Conservation (phyloP, 2,113 vertebrate species). For the Siniperca chuatsi region DNA sequence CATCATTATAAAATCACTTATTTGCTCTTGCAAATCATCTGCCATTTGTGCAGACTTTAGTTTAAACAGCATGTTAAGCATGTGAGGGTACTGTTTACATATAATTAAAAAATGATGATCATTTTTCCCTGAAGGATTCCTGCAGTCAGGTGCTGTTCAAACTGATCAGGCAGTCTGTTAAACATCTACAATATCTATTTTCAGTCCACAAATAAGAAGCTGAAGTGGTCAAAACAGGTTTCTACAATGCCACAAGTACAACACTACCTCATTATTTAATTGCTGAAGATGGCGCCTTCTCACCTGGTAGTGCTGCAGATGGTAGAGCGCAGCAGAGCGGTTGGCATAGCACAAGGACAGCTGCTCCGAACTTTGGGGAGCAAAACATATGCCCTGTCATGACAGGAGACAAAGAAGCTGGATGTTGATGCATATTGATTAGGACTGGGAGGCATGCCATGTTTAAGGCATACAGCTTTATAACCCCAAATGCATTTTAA, state of each 20-base stretch:
- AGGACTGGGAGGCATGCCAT: neutral
- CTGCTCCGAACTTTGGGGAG: conserved; percentile 82
- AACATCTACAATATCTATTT: neutral
- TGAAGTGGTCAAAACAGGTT: conserved; percentile 9
- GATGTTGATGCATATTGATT: conserved; percentile 14
- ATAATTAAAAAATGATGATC: neutral
- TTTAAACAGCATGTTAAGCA: neutral
- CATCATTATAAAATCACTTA: neutral
- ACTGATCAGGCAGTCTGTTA: neutral
- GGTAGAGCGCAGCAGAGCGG: conserved; percentile 92
- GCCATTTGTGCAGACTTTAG: neutral
- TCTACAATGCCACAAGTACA: neutral
- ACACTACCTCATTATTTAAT: neutral
- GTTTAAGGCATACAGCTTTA: neutral
- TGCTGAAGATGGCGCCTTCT: conserved; percentile 16
- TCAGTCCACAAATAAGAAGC: neutral
- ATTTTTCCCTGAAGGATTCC: neutral
- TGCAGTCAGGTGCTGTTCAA: neutral
- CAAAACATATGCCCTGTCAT: conserved; percentile 88
- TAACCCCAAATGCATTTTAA: neutral
- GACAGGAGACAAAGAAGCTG: conserved; percentile 26
- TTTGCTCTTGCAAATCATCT: neutral
- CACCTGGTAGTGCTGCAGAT: conserved; percentile 83
- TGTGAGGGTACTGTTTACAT: neutral
- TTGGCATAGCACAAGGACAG: conserved; percentile 93